phyloP scores from a whole-genome alignment of 1,140 invertebrate genomes.

The Solenopsis fugax region DNA sequence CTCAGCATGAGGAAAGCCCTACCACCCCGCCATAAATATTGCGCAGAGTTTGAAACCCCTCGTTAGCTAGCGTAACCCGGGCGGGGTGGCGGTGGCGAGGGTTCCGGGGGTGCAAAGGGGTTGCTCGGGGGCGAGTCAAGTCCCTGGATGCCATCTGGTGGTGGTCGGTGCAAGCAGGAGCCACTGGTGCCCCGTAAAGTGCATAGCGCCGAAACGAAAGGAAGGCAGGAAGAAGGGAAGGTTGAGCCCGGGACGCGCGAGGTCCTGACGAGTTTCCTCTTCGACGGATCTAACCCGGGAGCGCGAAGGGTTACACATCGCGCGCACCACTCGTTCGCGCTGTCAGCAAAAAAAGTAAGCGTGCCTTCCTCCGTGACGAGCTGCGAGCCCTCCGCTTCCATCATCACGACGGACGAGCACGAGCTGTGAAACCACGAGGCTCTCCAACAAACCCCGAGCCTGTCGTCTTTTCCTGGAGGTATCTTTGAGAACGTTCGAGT shows the following conservation, averaged over 20 bases:
- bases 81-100: constrained; percentile 77
- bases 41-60: constrained; percentile 2
- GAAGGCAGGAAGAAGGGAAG: constrained; percentile 51
- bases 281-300: constrained; percentile 13
- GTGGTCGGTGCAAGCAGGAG: constrained; percentile 70
- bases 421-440: constrained; percentile 32
- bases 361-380: constrained; percentile 36
- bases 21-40: constrained; percentile 33
- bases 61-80: constrained; percentile 71
- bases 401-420: constrained; percentile 26
- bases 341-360: constrained; percentile 41
- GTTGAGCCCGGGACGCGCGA: constrained; percentile 67
- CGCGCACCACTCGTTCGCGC: constrained; percentile 21
- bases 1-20: constrained; percentile 6
- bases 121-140: constrained; percentile 65
- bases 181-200: constrained; percentile 83
- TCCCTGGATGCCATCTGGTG: constrained; percentile 80
- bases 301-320: background rate
- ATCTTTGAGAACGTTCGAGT: background rate
- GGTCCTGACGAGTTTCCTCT: constrained; percentile 55
- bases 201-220: constrained; percentile 82
- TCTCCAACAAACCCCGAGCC: background rate
- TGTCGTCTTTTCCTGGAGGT: background rate
- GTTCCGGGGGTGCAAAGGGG: constrained; percentile 74
- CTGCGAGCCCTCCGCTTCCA: constrained; percentile 42